Percentiles rank a stretch among this genome's conserved stretches.
Evolutionary conservation across 2,888 invertebrate species (phyloP).

Genomic region (Hoplodrina ambigua): DNA sequence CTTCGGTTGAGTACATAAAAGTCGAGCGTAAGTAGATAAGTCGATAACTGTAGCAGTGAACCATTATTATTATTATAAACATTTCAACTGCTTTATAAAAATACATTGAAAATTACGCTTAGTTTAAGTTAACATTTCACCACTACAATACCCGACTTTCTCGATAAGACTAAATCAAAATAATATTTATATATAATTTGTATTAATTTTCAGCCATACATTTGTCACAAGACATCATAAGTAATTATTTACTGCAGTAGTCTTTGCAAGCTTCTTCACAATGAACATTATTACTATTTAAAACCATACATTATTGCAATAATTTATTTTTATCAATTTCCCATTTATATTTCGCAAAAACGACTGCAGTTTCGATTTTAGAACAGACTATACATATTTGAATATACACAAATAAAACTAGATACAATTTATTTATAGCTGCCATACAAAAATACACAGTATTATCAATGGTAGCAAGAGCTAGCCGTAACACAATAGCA

Average conservation of each 20-base stretch:
- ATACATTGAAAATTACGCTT: conserved; percentile 44
- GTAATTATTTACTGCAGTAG: conserved; percentile 41
- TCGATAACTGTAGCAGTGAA: conserved; percentile 50
- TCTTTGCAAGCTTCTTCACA: conserved; percentile 26
- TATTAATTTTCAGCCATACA: conserved; percentile 37
- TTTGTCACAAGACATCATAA: conserved; percentile 29
- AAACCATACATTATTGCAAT: conserved; percentile 21
- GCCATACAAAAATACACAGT: conserved; percentile 64
- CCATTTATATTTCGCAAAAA: conserved; percentile 18
- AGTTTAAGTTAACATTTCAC: conserved; percentile 23
- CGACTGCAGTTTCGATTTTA: conserved; percentile 41
- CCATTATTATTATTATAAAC: conserved; percentile 28
- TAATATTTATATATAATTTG: conserved; percentile 37
- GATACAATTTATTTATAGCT: conserved; percentile 56
- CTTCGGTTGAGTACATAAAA: conserved; percentile 58
- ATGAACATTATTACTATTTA: not conserved
- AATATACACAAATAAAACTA: conserved; percentile 61
- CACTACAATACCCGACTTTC: conserved; percentile 48
- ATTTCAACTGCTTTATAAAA: conserved; percentile 42
- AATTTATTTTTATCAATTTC: conserved; percentile 12
- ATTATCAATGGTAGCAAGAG: conserved; percentile 59
- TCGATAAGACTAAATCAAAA: conserved; percentile 43
- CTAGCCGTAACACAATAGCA: conserved; percentile 48
- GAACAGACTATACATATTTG: conserved; percentile 41
- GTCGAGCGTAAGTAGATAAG: conserved; percentile 40